Evolutionary conservation across 2,797 vertebrate genomes (phyloP), one percentile per base, ranked within the genome.

Genomic region (Etheostoma nigrum): DNA sequence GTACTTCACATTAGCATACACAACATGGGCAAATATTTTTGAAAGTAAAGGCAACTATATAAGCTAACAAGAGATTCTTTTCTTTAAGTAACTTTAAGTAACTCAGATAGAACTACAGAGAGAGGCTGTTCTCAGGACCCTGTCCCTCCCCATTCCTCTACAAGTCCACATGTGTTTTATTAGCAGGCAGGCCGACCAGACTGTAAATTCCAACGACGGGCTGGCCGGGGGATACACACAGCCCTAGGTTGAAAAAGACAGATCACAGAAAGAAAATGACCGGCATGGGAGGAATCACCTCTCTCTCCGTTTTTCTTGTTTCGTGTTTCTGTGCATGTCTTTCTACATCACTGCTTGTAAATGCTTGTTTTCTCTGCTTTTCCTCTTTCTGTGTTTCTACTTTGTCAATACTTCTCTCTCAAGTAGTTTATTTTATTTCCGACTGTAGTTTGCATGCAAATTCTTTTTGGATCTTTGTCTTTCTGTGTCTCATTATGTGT

Each of bases 161-260:
- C 92, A 94, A 91, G 92, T 92, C 92, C 93, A 94, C 88, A 95
- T 94, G 92, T 93, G 94, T 94, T 95, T 95, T 94, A 95, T 91
- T 93, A 94, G 91, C 90, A 87, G 87, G 79, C 84, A 87, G 81
- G 89, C 89, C 86, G 78, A 86, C 85, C 40, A 81, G 91, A 94
- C 93, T 93, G 93, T 94, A 94, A 95, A 95, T 94, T 94, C 93
- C 91, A 86, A 70, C 14, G 59, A 84, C 75, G 57, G 79, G 81
- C 82, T 66, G 77, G 90, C 90, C 89, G 78, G 84, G 84, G 89
- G 93, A 91, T 86, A 90, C 12, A 44, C 74, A 72, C 72, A 67
- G 85, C 89, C 86, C 6, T 69, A 76, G 82, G 88, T 86, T 66
- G 65, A 72, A 78, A 91, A 40, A 75, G 67, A 81, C 72, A 76